Conservation (phyloP, 2,797 vertebrate species). For the Chaenodraco wilsoni region DNA sequence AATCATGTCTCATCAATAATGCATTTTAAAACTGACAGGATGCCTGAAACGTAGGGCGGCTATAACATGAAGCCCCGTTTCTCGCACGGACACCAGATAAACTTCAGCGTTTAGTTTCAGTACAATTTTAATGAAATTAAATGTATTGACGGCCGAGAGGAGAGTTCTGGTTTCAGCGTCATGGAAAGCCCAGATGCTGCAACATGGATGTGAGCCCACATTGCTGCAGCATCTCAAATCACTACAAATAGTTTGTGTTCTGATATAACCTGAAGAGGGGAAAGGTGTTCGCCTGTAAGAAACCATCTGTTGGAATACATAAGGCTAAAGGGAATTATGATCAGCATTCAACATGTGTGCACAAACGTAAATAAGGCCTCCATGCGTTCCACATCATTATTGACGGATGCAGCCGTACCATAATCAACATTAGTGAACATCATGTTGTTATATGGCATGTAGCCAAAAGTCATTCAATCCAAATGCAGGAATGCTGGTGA, state of each 20-base stretch:
- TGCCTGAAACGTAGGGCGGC: constrained; percentile 68
- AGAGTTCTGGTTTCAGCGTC: constrained; percentile 39
- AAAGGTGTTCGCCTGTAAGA: neutral
- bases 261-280: neutral
- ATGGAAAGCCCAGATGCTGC: neutral
- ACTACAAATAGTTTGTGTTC: neutral
- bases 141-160: constrained; percentile 64
- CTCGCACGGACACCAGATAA: constrained; percentile 81
- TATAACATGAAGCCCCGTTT: constrained; percentile 72
- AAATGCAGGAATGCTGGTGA: neutral
- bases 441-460: neutral
- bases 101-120: constrained; percentile 82
- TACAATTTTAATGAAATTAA: constrained; percentile 85
- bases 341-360: neutral
- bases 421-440: neutral
- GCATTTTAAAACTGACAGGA: constrained; percentile 82
- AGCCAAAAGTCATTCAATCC: neutral
- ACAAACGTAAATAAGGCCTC: constrained; percentile 1
- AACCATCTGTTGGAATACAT: neutral
- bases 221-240: constrained; percentile 14
- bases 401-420: constrained; percentile 3
- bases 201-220: constrained; percentile 13
- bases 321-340: neutral
- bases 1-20: constrained; percentile 86
- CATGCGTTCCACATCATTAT: constrained; percentile 15